Conservation (phyloP, 2,888 invertebrate genomes). For the Cataglyphis rosenhaueri region DNA sequence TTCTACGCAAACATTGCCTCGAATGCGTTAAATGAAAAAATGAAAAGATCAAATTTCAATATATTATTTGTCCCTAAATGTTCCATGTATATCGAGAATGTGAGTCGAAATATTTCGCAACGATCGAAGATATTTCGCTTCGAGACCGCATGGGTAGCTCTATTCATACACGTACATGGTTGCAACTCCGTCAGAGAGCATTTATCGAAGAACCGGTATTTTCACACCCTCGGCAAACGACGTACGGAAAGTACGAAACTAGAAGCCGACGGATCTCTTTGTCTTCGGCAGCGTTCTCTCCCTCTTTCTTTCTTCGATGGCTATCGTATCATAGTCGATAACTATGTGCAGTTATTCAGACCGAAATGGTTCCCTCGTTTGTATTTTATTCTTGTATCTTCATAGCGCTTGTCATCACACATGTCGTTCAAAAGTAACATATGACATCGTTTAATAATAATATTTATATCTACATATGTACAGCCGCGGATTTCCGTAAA, state of each 20-base stretch:
- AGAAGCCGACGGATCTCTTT: constrained; percentile 66
- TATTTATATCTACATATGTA: constrained; percentile 62
- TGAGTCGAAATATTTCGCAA: not conserved
- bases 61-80: not conserved
- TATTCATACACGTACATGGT: constrained; percentile 34
- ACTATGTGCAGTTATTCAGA: constrained; percentile 59
- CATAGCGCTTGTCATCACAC: not conserved
- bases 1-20: not conserved
- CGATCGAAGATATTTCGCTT: not conserved
- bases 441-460: constrained; percentile 62
- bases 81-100: not conserved
- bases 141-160: not conserved
- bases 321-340: constrained; percentile 18
- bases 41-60: not conserved
- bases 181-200: constrained; percentile 48
- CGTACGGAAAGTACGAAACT: constrained; percentile 53
- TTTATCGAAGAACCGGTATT: constrained; percentile 70
- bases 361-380: constrained; percentile 59
- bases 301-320: constrained; percentile 4
- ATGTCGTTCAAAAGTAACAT: constrained; percentile 60
- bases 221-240: constrained; percentile 66
- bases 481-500: constrained; percentile 6
- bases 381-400: constrained; percentile 58
- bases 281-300: constrained; percentile 39
- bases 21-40: not conserved